Evolutionary conservation across 2,113 vertebrate species (phyloP), one percentile per base, ranked within the genome.

Genomic region (Apodemus sylvaticus): DNA sequence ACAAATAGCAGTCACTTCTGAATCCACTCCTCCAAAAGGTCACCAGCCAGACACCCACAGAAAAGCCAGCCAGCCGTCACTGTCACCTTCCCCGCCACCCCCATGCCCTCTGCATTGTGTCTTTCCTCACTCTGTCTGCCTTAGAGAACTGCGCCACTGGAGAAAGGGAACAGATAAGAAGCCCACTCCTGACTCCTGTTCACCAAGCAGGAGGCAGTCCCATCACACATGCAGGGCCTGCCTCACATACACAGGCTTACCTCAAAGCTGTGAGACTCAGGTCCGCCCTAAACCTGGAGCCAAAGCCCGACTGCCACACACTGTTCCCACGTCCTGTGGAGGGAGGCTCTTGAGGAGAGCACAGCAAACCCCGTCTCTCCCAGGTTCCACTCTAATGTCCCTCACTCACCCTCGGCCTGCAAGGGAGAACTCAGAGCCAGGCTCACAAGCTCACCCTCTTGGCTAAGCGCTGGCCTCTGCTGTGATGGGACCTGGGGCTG

Each of bases 191-290:
- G 0, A 5, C 29, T 26, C 60, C 36, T 39, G 58, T 64, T 19
- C 0, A 1, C 22, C 20, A 74, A 29, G 24, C 89, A 34, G n/a
- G 11, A 62, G 45, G 90, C 96, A 91, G 94, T 89, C 10, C 53
- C 95, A 92, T 5, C 55, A 83, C n/a, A 42, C 24, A 58, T 14
- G n/a, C 79, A 83, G 58, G 58, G 14, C n/a, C 55, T 62, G 81
- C n/a, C 95, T 93, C 97, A 94, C 96, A 97, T 97, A 96, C 78
- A 97, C 94, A 95, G 89, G 92, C 89, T 86, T 36, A 6, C 12
- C 1, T 51, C 48, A 0, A 39, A 81, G 48, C 42, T 64, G 45
- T 5, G 7, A 66, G 64, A 10, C 20, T n/a, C 24, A 20, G 34
- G 4, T 3, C 7, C 36, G 13, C 26, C 66, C 78, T 10, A 13